These are phyloP conservation scores for Caenorhabditis brenneri DNA, from an alignment of 1,140 invertebrate genomes.

Conservation along the genomic window DNA sequence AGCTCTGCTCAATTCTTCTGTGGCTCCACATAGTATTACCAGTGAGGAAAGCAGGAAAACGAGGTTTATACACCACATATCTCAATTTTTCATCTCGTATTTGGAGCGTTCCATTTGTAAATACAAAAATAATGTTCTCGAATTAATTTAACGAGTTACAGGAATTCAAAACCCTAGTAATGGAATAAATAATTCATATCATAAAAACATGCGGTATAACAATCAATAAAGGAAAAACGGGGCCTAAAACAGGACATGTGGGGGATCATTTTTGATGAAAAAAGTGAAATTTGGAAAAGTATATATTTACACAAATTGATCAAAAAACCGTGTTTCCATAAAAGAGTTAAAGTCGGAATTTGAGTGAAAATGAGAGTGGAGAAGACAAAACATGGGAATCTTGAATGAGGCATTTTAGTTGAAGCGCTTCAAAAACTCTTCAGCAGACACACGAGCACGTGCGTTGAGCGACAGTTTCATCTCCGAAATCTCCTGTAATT, in stretches of 20 bases:
- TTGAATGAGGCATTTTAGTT: slow-evolving; percentile 55
- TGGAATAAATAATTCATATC: slow-evolving; percentile 2
- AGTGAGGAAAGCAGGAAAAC: not conserved
- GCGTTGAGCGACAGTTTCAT: slow-evolving; percentile 97
- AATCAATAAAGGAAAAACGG: not conserved
- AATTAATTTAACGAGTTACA: too few species aligned
- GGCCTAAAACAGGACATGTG: slow-evolving; percentile 13
- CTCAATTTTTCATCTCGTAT: too few species aligned
- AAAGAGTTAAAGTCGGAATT: slow-evolving; percentile 21
- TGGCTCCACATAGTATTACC: not conserved
- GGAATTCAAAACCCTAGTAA: too few species aligned
- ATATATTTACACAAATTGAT: slow-evolving; percentile 37
- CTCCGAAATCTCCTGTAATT: slow-evolving; percentile 87
- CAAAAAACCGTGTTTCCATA: not conserved
- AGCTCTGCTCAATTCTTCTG: slow-evolving; percentile 19
- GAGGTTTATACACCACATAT: not conserved
- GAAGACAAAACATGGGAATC: not conserved
- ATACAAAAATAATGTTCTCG: too few species aligned
- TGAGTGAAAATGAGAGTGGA: not conserved
- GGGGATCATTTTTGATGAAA: not conserved
- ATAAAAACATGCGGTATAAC: not conserved
- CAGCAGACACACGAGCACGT: slow-evolving; percentile 93
- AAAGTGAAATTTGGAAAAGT: not conserved
- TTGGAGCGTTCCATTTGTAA: not conserved
- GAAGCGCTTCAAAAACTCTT: slow-evolving; percentile 92